Evolutionary conservation across 2,113 vertebrate species (phyloP).

Genomic region (Donacobius atricapilla): DNA sequence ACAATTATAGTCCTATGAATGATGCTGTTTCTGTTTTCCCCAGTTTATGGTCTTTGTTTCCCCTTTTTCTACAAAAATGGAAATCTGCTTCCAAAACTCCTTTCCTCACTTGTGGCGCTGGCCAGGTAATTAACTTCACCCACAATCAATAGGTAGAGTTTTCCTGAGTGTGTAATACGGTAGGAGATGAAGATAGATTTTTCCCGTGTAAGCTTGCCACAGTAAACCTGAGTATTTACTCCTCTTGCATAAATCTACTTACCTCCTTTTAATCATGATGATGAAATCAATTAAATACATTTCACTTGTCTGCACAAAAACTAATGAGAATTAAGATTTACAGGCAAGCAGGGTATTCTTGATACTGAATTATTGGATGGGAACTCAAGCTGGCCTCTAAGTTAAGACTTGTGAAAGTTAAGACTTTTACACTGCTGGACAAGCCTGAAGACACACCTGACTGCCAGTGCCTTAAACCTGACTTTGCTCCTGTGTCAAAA

Average conservation of each 20-base stretch:
- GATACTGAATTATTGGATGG: not conserved
- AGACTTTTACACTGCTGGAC: not conserved
- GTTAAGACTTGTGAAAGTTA: not conserved
- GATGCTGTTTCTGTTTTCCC: not conserved
- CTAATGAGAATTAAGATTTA: not conserved
- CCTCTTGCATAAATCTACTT: not conserved
- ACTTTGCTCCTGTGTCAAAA: not conserved
- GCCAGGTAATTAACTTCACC: not conserved
- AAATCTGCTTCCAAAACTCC: not conserved
- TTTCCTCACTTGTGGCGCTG: not conserved
- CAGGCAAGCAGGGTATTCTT: not conserved
- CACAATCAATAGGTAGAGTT: not conserved
- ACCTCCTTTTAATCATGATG: not conserved
- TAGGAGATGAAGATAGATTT: conserved; percentile 19
- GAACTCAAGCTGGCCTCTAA: fast-evolving
- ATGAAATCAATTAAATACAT: conserved; percentile 13
- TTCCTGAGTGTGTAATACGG: not conserved
- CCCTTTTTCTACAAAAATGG: not conserved
- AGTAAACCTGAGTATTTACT: not conserved
- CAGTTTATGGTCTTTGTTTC: not conserved
- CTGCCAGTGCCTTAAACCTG: not conserved
- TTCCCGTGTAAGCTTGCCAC: not conserved
- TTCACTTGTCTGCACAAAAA: not conserved
- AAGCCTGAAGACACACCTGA: not conserved
- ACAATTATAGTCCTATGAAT: not conserved